These are phyloP conservation scores for Ormia ochracea DNA, from an alignment of 2,888 invertebrate species.

Conservation along the genomic window DNA sequence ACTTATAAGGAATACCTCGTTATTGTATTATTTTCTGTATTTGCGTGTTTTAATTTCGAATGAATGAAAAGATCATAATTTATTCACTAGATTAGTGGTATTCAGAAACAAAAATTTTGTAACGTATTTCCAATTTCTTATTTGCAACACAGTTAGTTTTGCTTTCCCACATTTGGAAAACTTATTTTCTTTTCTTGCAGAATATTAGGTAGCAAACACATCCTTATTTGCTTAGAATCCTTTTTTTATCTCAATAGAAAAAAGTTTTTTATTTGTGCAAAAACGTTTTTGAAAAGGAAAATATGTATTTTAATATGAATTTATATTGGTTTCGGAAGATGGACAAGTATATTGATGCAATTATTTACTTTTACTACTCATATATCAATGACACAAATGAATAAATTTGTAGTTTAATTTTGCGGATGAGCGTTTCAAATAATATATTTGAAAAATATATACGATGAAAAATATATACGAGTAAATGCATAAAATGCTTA, in stretches of 20 bases:
- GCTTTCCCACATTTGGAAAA: background rate
- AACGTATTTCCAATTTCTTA: constrained; percentile 3
- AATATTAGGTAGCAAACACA: background rate
- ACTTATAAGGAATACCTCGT: background rate
- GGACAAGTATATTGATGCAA: constrained; percentile 54
- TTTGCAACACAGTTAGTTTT: background rate
- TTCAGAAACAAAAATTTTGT: constrained; percentile 47
- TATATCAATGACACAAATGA: constrained; percentile 63
- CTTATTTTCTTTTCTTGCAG: constrained; percentile 12
- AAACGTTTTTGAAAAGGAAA: constrained; percentile 1
- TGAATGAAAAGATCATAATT: constrained; percentile 69
- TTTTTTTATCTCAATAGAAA: constrained; percentile 24
- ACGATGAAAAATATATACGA: too few species aligned
- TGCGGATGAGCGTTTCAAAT: constrained; percentile 68
- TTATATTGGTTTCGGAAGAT: constrained; percentile 10
- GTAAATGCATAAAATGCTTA: too few species aligned
- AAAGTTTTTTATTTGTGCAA: constrained; percentile 26
- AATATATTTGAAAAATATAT: too few species aligned
- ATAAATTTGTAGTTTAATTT: background rate
- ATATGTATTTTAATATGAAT: background rate
- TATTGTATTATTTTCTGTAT: background rate
- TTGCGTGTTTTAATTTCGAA: background rate
- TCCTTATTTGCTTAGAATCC: constrained; percentile 32
- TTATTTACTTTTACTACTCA: constrained; percentile 67
- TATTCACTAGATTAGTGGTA: constrained; percentile 68